Conservation (phyloP, 1,140 invertebrate genomes). For the Conus ventricosus region DNA sequence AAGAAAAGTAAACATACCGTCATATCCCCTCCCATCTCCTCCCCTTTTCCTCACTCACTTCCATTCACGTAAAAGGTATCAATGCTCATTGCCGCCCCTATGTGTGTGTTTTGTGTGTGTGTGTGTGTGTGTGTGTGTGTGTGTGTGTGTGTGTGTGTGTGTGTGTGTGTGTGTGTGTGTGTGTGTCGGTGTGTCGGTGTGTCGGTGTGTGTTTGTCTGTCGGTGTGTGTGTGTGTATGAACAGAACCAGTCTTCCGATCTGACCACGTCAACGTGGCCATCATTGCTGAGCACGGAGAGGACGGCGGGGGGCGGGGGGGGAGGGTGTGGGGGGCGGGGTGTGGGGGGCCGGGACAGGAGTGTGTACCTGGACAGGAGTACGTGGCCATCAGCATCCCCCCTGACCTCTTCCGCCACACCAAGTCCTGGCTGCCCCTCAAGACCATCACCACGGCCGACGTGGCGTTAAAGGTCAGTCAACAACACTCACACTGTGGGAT, state of each 20-base stretch:
- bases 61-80: too few relatives aligned
- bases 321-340: background rate
- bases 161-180: background rate
- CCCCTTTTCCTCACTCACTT: too few relatives aligned
- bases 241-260: background rate
- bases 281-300: background rate
- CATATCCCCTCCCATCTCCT: too few relatives aligned
- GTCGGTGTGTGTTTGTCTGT: background rate
- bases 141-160: background rate
- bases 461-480: slow-evolving; percentile 19
- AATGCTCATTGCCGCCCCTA: too few relatives aligned
- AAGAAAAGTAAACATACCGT: too few relatives aligned
- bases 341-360: background rate
- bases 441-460: background rate
- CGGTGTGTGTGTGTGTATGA: background rate
- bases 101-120: too few relatives aligned
- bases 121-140: background rate
- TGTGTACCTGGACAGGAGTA: background rate
- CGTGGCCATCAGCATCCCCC: background rate
- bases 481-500: too few relatives aligned
- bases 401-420: background rate
- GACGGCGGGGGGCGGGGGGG: background rate
- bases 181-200: background rate
- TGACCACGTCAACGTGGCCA: background rate
- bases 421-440: background rate